Percentiles rank a stretch among this genome's conserved stretches.
phyloP scores from a whole-genome alignment of 2,113 vertebrate genomes.

The Gobio gobio region DNA sequence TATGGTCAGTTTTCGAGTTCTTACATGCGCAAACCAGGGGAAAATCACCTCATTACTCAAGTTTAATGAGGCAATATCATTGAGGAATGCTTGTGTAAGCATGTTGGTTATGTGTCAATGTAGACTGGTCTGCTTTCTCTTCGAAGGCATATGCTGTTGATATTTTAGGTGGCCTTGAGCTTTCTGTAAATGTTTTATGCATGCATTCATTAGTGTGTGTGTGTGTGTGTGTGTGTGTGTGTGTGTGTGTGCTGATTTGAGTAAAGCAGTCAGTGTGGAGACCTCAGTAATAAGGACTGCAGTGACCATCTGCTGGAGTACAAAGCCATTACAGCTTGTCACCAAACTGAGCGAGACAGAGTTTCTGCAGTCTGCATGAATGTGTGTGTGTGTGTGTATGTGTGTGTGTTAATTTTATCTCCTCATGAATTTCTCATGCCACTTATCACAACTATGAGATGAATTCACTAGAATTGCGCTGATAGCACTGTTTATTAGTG shows the following conservation, averaged over 20 bases:
- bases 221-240: constrained; percentile 43
- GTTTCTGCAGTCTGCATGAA: constrained; percentile 17
- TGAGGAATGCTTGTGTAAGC: constrained; percentile 26
- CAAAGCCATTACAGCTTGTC: constrained; percentile 47
- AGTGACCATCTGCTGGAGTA: constrained; percentile 48
- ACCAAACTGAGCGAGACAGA: constrained; percentile 41
- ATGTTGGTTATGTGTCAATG: not conserved
- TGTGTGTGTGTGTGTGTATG: constrained; percentile 10
- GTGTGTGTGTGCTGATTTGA: constrained; percentile 37
- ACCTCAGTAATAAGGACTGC: constrained; percentile 42
- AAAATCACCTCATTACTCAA: constrained; percentile 28
- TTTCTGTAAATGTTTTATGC: constrained; percentile 29
- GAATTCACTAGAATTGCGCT: not conserved
- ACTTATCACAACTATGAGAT: not conserved
- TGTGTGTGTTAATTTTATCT: not conserved
- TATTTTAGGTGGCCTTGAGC: constrained; percentile 5
- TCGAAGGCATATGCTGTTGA: not conserved
- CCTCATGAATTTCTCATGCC: not conserved
- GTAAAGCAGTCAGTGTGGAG: constrained; percentile 29
- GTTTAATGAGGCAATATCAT: constrained; percentile 3
- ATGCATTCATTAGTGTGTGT: constrained; percentile 30
- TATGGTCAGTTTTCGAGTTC: not conserved
- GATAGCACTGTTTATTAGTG: not conserved
- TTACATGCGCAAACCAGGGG: constrained; percentile 8
- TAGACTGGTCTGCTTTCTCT: not conserved